Percentiles rank a stretch among this genome's conserved stretches.
phyloP scores from a whole-genome alignment of 2,113 vertebrate species.

The Forbesichthys agassizii region DNA sequence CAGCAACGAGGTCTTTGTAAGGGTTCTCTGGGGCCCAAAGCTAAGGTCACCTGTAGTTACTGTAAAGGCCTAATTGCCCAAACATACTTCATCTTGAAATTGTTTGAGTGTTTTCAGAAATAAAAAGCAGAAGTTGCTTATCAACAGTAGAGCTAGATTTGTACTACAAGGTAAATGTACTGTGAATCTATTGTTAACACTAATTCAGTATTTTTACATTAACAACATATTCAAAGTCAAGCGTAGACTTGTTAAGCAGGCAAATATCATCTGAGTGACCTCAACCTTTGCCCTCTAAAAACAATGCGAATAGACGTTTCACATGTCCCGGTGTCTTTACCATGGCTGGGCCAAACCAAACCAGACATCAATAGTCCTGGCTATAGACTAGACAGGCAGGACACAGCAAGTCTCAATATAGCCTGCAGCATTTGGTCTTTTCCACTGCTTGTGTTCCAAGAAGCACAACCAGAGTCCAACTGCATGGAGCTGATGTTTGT shows the following conservation, averaged over 20 bases:
- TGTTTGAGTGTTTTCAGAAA: too few species aligned
- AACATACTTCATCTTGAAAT: too few species aligned
- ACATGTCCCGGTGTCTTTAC: conserved; percentile 57
- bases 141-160: too few species aligned
- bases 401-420: neutral
- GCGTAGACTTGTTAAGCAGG: too few species aligned
- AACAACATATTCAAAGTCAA: too few species aligned
- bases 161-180: too few species aligned
- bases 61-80: too few species aligned
- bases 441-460: neutral
- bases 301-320: conserved; percentile 33
- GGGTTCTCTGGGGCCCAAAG: conserved; percentile 32
- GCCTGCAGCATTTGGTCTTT: neutral
- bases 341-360: conserved; percentile 1
- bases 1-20: conserved; percentile 61
- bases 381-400: neutral
- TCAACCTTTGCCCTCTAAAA: conserved; percentile 48
- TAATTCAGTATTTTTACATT: too few species aligned
- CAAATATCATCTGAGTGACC: conserved; percentile 27
- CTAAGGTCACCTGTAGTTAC: conserved; percentile 42
- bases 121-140: too few species aligned
- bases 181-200: too few species aligned
- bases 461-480: conserved; percentile 38
- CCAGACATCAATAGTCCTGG: neutral
- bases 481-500: conserved; percentile 16